A percentile compares a stretch with the other conserved stretches of the same genome.
These are phyloP conservation scores for Daphoenositta chrysoptera DNA, from an alignment of 2,113 vertebrate genomes.

Conservation along the genomic window DNA sequence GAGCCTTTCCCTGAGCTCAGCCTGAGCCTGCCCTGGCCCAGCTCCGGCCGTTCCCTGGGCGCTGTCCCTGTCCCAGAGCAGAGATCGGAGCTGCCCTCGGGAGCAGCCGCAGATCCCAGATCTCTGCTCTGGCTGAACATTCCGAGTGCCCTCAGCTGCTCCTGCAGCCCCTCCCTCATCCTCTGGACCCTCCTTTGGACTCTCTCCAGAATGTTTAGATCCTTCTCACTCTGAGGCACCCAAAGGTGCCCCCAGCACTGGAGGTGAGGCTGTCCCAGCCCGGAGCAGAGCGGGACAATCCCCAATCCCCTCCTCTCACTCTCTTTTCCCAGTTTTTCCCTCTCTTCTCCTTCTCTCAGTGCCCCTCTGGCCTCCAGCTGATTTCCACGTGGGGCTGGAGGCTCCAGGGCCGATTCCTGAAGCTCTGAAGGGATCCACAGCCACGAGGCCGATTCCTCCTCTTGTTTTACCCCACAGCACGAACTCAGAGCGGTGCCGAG, in stretches of 20 bases:
- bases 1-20: not conserved
- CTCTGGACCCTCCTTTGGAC: rapidly evolving
- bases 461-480: rapidly evolving
- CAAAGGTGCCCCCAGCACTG: not conserved
- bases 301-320: not conserved
- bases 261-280: not conserved
- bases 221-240: not conserved
- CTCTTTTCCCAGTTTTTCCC: not conserved
- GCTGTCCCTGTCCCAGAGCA: not conserved
- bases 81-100: not conserved
- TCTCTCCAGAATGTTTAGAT: not conserved
- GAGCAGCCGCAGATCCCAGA: not conserved
- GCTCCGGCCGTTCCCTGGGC: not conserved
- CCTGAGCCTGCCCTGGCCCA: not conserved
- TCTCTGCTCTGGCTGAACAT: not conserved
- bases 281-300: not conserved
- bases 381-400: not conserved
- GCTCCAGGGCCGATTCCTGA: rapidly evolving
- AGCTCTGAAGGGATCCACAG: not conserved
- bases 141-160: not conserved
- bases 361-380: not conserved
- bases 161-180: not conserved
- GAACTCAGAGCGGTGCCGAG: not conserved
- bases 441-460: not conserved
- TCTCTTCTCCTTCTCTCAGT: not conserved